phyloP scores from a whole-genome alignment of 2,888 invertebrate genomes.

The Cataglyphis rosenhaueri region DNA sequence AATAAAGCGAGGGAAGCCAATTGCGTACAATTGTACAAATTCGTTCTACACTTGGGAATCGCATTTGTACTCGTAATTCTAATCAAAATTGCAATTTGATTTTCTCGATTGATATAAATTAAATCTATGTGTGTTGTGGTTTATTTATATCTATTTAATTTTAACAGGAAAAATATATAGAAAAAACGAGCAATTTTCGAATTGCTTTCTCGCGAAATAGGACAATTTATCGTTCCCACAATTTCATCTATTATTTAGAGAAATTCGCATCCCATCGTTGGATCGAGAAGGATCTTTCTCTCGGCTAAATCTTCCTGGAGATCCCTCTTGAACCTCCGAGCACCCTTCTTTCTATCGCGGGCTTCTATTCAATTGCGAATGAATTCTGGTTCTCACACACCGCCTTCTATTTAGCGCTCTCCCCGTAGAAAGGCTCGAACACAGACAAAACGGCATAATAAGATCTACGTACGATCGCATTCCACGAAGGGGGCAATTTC shows the following conservation, averaged over 20 bases:
- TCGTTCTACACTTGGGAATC: neutral
- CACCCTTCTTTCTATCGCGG: slow-evolving; percentile 46
- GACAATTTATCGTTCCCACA: slow-evolving; percentile 20
- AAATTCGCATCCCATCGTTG: slow-evolving; percentile 40
- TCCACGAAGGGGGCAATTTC: slow-evolving; percentile 59
- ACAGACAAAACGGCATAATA: slow-evolving; percentile 65
- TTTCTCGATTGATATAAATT: neutral
- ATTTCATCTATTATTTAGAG: slow-evolving; percentile 42
- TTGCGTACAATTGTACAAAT: neutral
- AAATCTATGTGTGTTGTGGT: neutral
- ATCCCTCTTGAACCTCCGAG: slow-evolving; percentile 49
- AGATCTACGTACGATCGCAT: slow-evolving; percentile 66
- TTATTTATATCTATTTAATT: neutral
- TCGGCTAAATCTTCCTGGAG: slow-evolving; percentile 37
- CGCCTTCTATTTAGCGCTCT: slow-evolving; percentile 49
- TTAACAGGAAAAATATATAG: neutral
- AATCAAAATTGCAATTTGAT: neutral
- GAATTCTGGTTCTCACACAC: slow-evolving; percentile 47
- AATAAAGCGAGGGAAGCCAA: neutral
- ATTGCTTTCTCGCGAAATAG: slow-evolving; percentile 19
- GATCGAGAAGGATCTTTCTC: slow-evolving; percentile 45
- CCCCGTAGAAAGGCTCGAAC: slow-evolving; percentile 44
- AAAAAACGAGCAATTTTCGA: slow-evolving; percentile 3
- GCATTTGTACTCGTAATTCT: neutral
- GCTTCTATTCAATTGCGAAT: slow-evolving; percentile 63